Evolutionary conservation across 2,113 vertebrate species (phyloP).

Genomic region (Tiliqua scincoides): DNA sequence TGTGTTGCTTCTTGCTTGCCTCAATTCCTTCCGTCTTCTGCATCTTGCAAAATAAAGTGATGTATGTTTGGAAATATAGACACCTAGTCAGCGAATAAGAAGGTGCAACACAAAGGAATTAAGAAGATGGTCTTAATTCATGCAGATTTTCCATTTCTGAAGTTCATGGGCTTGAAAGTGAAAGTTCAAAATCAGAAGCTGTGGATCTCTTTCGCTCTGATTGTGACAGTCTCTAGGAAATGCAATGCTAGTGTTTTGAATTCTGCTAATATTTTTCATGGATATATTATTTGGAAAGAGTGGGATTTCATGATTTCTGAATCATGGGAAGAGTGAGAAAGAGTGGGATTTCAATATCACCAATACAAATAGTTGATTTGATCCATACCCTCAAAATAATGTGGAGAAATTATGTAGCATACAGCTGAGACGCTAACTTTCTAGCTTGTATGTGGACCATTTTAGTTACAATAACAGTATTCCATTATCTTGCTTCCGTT

Average conservation of each 20-base stretch:
- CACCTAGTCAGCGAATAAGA: neutral
- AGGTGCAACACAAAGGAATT: neutral
- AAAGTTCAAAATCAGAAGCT: neutral
- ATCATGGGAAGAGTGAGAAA: no score
- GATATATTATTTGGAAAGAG: no score
- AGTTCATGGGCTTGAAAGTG: neutral
- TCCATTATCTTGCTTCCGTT: conserved; percentile 55
- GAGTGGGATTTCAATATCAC: neutral
- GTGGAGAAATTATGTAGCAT: no score
- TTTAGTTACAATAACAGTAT: conserved; percentile 60
- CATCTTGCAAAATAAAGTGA: no score
- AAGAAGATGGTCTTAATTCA: conserved; percentile 2
- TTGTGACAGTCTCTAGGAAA: no score
- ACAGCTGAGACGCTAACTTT: neutral
- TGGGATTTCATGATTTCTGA: neutral
- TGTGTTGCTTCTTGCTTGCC: no score
- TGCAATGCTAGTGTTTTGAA: neutral
- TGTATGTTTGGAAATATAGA: neutral
- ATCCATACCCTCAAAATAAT: neutral
- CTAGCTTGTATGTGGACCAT: conserved; percentile 28
- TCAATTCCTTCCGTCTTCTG: no score
- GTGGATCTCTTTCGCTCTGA: neutral
- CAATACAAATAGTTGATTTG: neutral
- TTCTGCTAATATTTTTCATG: neutral
- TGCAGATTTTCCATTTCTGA: neutral